A percentile compares a stretch with the other conserved stretches of the same genome.
Evolutionary conservation across 2,113 vertebrate species (phyloP).

Genomic region (Nesoenas mayeri): DNA sequence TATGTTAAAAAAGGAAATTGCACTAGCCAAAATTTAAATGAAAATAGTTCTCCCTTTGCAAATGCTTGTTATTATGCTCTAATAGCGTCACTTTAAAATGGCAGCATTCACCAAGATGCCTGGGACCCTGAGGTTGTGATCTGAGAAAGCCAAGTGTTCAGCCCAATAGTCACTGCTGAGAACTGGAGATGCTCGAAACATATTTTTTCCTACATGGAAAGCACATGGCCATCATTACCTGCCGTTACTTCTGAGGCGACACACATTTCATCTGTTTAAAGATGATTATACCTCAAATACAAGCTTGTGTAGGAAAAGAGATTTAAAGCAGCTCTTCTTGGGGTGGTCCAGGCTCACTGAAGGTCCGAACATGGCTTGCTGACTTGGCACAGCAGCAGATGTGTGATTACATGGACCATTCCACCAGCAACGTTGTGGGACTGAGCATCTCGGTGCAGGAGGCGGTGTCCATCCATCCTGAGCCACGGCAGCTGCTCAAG

Average conservation of each 20-base stretch:
- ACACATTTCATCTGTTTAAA: rapidly evolving
- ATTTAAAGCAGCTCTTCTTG: background rate
- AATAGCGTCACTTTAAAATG: background rate
- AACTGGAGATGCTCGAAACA: background rate
- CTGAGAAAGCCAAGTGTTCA: background rate
- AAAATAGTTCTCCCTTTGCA: slow-evolving; percentile 40
- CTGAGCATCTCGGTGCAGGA: background rate
- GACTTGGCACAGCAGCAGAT: background rate
- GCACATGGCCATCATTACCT: rapidly evolving
- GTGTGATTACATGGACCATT: background rate
- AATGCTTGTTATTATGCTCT: background rate
- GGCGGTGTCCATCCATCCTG: background rate
- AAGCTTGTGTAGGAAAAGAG: background rate
- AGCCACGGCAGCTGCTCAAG: background rate
- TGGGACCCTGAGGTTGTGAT: background rate
- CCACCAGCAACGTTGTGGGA: background rate
- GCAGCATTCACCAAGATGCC: background rate
- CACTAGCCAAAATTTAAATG: slow-evolving; percentile 41
- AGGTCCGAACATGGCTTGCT: background rate
- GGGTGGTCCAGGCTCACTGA: background rate
- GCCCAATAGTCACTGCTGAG: background rate
- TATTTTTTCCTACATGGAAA: background rate
- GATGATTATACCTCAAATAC: background rate
- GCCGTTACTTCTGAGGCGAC: background rate
- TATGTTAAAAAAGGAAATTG: slow-evolving; percentile 33